phyloP scores from a whole-genome alignment of 2,888 invertebrate species.

The Peribatodes rhomboidaria region DNA sequence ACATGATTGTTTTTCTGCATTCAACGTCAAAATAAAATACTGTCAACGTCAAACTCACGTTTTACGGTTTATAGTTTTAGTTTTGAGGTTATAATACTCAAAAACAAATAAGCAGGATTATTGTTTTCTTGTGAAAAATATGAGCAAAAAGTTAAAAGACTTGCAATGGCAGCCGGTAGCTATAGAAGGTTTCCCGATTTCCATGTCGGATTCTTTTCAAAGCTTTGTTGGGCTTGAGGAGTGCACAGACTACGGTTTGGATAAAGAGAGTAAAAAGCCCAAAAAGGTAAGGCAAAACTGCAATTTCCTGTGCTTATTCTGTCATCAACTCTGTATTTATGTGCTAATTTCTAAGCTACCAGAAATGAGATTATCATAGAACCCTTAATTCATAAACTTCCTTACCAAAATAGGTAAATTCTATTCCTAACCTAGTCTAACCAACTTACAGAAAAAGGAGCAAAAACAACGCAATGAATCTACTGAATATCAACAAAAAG shows the following conservation, averaged over 20 bases:
- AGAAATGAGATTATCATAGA: background rate
- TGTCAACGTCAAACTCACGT: conserved; percentile 1
- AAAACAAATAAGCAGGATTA: background rate
- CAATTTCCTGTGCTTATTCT: background rate
- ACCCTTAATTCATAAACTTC: background rate
- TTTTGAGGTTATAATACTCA: conserved; percentile 17
- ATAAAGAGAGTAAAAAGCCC: conserved; percentile 68
- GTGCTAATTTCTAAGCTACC: background rate
- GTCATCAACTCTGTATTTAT: background rate
- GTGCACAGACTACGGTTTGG: conserved; percentile 89
- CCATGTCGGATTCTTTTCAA: conserved; percentile 82
- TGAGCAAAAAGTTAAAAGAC: conserved; percentile 75
- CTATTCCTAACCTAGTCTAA: too few species aligned
- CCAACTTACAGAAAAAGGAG: conserved; percentile 54
- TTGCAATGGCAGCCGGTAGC: conserved; percentile 89
- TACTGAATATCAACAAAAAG: conserved; percentile 46
- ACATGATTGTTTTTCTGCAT: too few species aligned
- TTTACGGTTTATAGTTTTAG: background rate
- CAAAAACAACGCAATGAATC: conserved; percentile 17
- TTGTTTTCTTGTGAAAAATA: conserved; percentile 50
- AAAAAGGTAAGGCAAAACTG: conserved; percentile 67
- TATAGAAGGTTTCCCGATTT: conserved; percentile 84
- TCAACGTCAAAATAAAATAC: background rate
- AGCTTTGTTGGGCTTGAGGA: conserved; percentile 93
- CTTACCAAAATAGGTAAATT: background rate